A percentile compares a stretch with the other conserved stretches of the same genome.
phyloP scores from a whole-genome alignment of 2,797 vertebrate species.

The Gymnothorax reevesii region DNA sequence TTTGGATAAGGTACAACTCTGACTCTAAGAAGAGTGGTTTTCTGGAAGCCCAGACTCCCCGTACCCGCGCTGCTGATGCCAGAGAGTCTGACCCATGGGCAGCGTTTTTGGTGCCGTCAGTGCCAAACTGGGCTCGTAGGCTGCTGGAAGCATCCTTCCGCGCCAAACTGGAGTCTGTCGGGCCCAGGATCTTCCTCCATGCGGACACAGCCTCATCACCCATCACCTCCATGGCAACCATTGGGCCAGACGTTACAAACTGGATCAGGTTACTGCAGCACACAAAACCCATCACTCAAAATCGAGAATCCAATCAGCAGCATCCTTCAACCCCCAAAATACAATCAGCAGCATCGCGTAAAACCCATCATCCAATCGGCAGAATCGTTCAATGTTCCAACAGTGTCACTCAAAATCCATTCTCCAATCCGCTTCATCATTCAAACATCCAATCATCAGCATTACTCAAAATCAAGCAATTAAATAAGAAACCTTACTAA shows the following conservation, averaged over 20 bases:
- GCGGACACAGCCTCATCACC: slow-evolving; percentile 74
- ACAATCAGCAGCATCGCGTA: too few species aligned
- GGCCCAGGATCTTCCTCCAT: slow-evolving; percentile 74
- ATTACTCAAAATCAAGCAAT: too few species aligned
- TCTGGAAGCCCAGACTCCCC: not conserved
- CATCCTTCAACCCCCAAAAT: not conserved
- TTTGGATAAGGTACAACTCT: not conserved
- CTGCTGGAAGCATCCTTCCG: slow-evolving; percentile 65
- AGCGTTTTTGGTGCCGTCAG: slow-evolving; percentile 67
- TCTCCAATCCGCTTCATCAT: too few species aligned
- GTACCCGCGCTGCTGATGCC: slow-evolving; percentile 74
- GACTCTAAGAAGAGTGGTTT: not conserved
- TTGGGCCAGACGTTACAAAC: slow-evolving; percentile 72
- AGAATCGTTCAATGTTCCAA: not conserved
- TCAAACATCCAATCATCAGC: not conserved
- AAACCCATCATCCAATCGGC: not conserved
- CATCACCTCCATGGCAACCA: slow-evolving; percentile 78
- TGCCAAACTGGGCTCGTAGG: slow-evolving; percentile 69
- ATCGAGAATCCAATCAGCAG: not conserved
- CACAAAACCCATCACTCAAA: not conserved
- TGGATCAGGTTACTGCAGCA: slow-evolving; percentile 71
- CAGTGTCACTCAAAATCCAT: too few species aligned
- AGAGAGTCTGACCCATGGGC: slow-evolving; percentile 76
- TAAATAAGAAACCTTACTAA: too few species aligned
- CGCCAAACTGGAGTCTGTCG: slow-evolving; percentile 62